Evolutionary conservation across 2,888 invertebrate species (phyloP).

Genomic region (Selenia dentaria): DNA sequence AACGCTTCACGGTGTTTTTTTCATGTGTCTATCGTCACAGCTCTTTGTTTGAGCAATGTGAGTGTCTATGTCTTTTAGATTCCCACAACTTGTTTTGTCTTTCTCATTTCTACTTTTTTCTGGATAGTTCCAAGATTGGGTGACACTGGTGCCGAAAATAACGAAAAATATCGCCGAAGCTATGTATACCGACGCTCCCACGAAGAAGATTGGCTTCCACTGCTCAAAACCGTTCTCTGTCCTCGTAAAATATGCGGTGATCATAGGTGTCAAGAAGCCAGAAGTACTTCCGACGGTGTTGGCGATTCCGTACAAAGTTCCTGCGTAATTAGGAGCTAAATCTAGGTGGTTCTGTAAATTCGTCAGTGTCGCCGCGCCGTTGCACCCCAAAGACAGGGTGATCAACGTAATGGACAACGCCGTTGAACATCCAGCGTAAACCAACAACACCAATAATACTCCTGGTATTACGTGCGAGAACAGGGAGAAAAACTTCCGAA

Average conservation of each 20-base stretch:
- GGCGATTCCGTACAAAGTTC: constrained; percentile 91
- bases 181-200: constrained; percentile 89
- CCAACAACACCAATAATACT: constrained; percentile 78
- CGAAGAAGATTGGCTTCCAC: constrained; percentile 90
- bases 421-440: constrained; percentile 86
- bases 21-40: constrained; percentile 53
- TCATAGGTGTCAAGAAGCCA: constrained; percentile 89
- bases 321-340: constrained; percentile 91
- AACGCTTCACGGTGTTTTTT: constrained; percentile 65
- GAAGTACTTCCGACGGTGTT: constrained; percentile 89
- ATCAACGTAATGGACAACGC: constrained; percentile 86
- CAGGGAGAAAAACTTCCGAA: constrained; percentile 86
- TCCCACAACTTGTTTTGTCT: constrained; percentile 48
- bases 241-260: constrained; percentile 87
- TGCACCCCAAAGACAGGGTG: constrained; percentile 87
- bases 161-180: constrained; percentile 88
- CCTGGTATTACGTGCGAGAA: constrained; percentile 86
- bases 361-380: constrained; percentile 86
- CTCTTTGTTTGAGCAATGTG: constrained; percentile 46
- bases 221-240: constrained; percentile 88
- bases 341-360: constrained; percentile 89
- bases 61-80: constrained; percentile 53
- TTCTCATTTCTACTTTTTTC: constrained; percentile 37
- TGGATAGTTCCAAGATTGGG: constrained; percentile 88
- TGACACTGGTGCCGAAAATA: constrained; percentile 88